These are phyloP conservation scores for Kryptopterus vitreolus DNA, from an alignment of 2,797 vertebrate species.

Conservation along the genomic window DNA sequence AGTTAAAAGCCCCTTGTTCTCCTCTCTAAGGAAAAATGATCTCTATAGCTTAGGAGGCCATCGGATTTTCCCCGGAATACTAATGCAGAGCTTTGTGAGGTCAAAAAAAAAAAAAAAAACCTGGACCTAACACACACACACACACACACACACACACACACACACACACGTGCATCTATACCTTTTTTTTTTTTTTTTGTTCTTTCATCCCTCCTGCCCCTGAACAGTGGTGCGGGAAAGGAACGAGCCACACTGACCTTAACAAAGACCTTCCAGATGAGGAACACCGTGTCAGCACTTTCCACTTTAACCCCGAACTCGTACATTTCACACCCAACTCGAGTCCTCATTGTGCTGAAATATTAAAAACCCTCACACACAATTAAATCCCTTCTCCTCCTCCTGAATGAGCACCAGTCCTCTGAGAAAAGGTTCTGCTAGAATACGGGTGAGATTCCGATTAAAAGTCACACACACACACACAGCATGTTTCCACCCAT, in stretches of 20 bases:
- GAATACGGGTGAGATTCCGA: no score
- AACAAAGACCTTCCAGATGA: constrained; percentile 37
- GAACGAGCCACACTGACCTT: constrained; percentile 29
- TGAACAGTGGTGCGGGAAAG: constrained; percentile 12
- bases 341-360: background rate
- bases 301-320: background rate
- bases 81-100: constrained; percentile 70
- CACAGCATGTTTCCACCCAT: no score
- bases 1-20: background rate
- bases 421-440: no score
- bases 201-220: constrained; percentile 23
- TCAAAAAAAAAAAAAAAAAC: constrained; percentile 67
- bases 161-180: background rate
- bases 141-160: background rate
- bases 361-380: background rate
- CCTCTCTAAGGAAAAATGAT: constrained; percentile 17
- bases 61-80: constrained; percentile 70
- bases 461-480: no score
- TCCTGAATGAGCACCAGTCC: no score
- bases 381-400: background rate
- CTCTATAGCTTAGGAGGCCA: constrained; percentile 36
- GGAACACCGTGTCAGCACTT: constrained; percentile 11
- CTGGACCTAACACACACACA: background rate
- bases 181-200: constrained; percentile 4
- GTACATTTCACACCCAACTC: background rate